These are phyloP conservation scores for Amitus sp. DNA, from an alignment of 2,888 invertebrate genomes.

Conservation along the genomic window DNA sequence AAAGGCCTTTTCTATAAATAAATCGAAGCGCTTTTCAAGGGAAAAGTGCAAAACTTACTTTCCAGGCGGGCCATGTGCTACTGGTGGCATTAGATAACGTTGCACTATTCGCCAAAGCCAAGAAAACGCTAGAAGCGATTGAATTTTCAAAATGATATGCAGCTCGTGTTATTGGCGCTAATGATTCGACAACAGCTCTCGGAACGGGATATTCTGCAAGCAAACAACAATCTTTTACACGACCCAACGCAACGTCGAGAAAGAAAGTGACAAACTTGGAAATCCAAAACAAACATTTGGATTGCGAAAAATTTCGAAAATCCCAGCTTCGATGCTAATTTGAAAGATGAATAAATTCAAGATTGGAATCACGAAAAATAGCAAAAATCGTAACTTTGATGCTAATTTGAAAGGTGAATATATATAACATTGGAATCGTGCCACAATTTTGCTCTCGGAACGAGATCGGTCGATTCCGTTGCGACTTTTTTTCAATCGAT, in stretches of 20 bases:
- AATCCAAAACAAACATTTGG: no score
- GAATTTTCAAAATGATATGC: conserved; percentile 55
- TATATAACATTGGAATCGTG: conserved; percentile 5
- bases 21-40: neutral
- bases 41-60: conserved; percentile 51
- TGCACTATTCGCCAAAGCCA: conserved; percentile 50
- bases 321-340: no score
- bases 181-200: conserved; percentile 54
- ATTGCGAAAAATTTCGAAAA: no score
- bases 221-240: conserved; percentile 8
- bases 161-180: conserved; percentile 53
- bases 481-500: neutral
- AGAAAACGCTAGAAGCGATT: conserved; percentile 57
- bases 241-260: no score
- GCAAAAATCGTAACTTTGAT: neutral
- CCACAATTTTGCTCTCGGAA: neutral
- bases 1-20: neutral
- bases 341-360: no score
- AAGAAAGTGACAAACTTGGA: no score
- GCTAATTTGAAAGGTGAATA: conserved; percentile 1
- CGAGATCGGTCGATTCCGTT: neutral
- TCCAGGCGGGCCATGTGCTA: conserved; percentile 61
- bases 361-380: no score
- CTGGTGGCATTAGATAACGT: conserved; percentile 48
- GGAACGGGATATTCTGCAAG: conserved; percentile 54